Percentiles rank a stretch among this genome's conserved stretches.
These are phyloP conservation scores for Cataglyphis altisquamis DNA, from an alignment of 2,888 invertebrate genomes.

Conservation along the genomic window DNA sequence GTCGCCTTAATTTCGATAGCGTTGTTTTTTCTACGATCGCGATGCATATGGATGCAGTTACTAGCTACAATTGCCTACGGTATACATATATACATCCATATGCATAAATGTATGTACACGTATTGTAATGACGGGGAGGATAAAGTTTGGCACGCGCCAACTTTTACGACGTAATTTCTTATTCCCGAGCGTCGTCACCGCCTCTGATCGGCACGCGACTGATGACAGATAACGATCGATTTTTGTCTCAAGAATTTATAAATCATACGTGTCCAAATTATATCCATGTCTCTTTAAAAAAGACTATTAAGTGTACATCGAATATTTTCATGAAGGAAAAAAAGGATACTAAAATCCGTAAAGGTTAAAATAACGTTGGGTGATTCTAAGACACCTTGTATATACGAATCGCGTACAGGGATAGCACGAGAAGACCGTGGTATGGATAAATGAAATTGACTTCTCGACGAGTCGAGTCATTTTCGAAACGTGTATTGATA, in stretches of 20 bases:
- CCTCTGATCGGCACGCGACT: constrained; percentile 74
- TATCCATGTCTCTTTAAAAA: not conserved
- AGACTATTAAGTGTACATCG: not conserved
- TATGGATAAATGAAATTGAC: constrained; percentile 53
- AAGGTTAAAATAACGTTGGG: not conserved
- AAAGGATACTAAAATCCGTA: not conserved
- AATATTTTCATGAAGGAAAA: not conserved
- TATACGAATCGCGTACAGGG: not conserved
- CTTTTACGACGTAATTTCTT: constrained; percentile 74
- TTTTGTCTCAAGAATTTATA: constrained; percentile 53
- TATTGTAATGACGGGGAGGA: constrained; percentile 47
- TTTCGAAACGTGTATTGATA: constrained; percentile 56
- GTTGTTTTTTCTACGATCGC: constrained; percentile 70
- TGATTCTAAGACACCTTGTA: not conserved
- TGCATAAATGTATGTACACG: constrained; percentile 25
- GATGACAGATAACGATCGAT: constrained; percentile 69
- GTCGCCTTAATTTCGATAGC: constrained; percentile 70
- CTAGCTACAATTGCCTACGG: constrained; percentile 33
- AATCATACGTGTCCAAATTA: not conserved
- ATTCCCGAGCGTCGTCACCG: constrained; percentile 72
- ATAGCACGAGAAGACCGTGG: constrained; percentile 22
- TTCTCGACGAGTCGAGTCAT: constrained; percentile 53
- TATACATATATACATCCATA: not conserved
- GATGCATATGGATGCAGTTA: constrained; percentile 71
- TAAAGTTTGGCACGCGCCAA: constrained; percentile 71